A percentile compares a stretch with the other conserved stretches of the same genome.
Evolutionary conservation across 2,888 invertebrate genomes (phyloP).

Genomic region (Calameuta filiformis): DNA sequence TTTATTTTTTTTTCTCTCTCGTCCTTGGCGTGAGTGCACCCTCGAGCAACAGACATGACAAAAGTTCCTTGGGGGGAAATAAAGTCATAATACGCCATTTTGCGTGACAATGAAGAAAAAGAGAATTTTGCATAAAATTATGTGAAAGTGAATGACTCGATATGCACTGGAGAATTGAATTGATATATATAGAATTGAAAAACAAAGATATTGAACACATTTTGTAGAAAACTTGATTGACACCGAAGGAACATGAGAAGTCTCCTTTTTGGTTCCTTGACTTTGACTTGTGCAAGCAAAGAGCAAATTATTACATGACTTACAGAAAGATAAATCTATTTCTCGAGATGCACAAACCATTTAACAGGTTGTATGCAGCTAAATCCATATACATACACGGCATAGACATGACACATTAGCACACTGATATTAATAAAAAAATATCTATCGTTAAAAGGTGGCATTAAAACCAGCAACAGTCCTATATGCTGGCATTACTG

Average conservation of each 20-base stretch:
- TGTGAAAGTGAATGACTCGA: conserved; percentile 6
- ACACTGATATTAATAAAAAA: not conserved
- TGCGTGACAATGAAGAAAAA: conserved; percentile 8
- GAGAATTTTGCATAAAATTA: not conserved
- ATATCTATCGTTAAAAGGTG: not conserved
- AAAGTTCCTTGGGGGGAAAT: conserved; percentile 4
- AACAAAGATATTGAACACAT: not conserved
- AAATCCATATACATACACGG: conserved; percentile 44
- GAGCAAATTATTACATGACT: conserved; percentile 6
- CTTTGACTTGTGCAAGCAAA: conserved; percentile 19
- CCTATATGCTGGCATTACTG: not conserved
- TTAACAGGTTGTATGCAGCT: conserved; percentile 36
- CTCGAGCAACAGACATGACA: conserved; percentile 14
- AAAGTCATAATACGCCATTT: conserved; percentile 1
- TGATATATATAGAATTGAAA: not conserved
- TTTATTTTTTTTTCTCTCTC: not conserved
- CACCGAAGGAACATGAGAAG: not conserved
- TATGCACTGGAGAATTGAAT: not conserved
- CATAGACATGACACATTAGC: conserved; percentile 1
- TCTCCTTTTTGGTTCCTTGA: not conserved
- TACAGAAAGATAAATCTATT: not conserved
- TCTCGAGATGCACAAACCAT: not conserved
- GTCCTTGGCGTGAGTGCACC: not conserved
- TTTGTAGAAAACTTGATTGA: not conserved
- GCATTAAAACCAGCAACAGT: not conserved